Conservation (phyloP, 2,888 invertebrate genomes). For the Eristalinus sepulchralis region DNA sequence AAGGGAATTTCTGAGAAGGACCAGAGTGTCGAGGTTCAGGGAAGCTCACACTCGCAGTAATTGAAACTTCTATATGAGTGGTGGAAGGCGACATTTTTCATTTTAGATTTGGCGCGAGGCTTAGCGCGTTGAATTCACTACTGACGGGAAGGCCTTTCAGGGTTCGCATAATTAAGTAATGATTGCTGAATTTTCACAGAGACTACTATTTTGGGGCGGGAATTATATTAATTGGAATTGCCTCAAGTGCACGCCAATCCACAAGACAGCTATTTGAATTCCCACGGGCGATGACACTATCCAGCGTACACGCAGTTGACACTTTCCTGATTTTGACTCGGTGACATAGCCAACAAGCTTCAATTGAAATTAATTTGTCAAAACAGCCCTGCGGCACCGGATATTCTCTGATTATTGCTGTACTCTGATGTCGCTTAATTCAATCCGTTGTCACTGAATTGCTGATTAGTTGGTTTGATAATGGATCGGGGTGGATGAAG, state of each 20-base stretch:
- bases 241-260: slow-evolving; percentile 30
- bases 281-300: slow-evolving; percentile 17
- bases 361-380: slow-evolving; percentile 50
- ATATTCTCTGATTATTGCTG: slow-evolving; percentile 13
- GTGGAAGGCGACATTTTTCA: slow-evolving; percentile 1
- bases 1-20: slow-evolving; percentile 42
- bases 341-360: not conserved
- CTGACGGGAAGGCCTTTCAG: not conserved
- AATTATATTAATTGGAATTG: slow-evolving; percentile 18
- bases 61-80: slow-evolving; percentile 15
- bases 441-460: slow-evolving; percentile 4
- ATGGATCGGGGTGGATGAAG: not conserved
- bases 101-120: slow-evolving; percentile 8
- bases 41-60: slow-evolving; percentile 13
- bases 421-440: slow-evolving; percentile 9
- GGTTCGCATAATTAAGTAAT: slow-evolving; percentile 25
- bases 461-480: not conserved
- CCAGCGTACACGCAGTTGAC: slow-evolving; percentile 9
- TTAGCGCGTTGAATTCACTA: not conserved
- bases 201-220: not conserved
- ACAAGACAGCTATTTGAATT: slow-evolving; percentile 22
- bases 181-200: not conserved
- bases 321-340: slow-evolving; percentile 7
- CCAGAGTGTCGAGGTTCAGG: not conserved
- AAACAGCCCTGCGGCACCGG: slow-evolving; percentile 3